Evolutionary conservation across 2,113 vertebrate genomes (phyloP).

Genomic region (Trogon surrucura): DNA sequence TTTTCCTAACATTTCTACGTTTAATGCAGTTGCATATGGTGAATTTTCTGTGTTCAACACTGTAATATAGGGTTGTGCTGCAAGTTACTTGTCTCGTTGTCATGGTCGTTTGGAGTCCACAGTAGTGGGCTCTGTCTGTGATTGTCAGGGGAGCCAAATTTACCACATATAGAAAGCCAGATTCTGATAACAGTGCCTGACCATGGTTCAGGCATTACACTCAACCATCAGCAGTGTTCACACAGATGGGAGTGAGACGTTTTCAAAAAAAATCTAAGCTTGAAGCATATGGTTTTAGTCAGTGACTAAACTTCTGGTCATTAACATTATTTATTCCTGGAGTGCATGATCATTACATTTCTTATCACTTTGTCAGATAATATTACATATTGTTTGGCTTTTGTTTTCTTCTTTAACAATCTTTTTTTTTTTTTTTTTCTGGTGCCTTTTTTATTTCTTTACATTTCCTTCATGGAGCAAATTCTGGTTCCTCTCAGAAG

Average conservation of each 20-base stretch:
- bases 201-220: neutral
- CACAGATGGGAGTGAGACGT: neutral
- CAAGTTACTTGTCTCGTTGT: neutral
- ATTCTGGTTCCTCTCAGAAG: neutral
- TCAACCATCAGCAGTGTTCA: neutral
- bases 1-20: neutral
- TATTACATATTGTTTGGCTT: neutral
- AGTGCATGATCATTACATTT: neutral
- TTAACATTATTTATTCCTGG: neutral
- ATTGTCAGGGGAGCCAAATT: neutral
- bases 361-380: neutral
- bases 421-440: neutral
- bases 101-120: neutral
- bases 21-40: neutral
- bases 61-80: fast-evolving
- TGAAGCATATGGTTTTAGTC: neutral
- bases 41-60: neutral
- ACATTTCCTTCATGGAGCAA: neutral
- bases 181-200: neutral
- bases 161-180: neutral
- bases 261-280: neutral
- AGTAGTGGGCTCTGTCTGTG: neutral
- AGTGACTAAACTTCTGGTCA: neutral
- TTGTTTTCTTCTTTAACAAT: neutral
- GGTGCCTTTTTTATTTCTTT: neutral